Evolutionary conservation across 2,113 vertebrate species (phyloP).

Genomic region (Solea senegalensis): DNA sequence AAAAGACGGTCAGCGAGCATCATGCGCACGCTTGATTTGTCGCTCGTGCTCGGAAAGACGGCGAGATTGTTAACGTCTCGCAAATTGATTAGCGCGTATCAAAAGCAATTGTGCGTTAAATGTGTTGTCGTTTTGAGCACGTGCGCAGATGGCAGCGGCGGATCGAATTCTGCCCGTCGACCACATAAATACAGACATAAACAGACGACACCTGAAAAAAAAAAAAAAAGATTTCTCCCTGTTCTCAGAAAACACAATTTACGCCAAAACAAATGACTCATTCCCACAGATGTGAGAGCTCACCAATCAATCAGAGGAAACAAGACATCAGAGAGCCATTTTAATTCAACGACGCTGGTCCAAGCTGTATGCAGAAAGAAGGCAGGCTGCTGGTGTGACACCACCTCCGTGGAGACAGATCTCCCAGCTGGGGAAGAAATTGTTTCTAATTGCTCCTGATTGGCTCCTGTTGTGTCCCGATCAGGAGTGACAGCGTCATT

Average conservation of each 20-base stretch:
- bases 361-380: slow-evolving; percentile 22
- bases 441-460: slow-evolving; percentile 80
- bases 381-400: slow-evolving; percentile 53
- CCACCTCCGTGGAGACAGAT: slow-evolving; percentile 52
- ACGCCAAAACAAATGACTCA: background rate
- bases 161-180: no score
- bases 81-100: no score
- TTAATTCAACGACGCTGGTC: slow-evolving; percentile 34
- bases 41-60: no score
- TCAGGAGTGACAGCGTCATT: slow-evolving; percentile 74
- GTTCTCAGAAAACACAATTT: background rate
- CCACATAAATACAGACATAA: no score
- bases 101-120: no score
- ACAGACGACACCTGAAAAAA: background rate
- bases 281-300: slow-evolving; percentile 5
- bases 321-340: slow-evolving; percentile 29
- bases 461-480: slow-evolving; percentile 80
- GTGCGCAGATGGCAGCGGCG: no score
- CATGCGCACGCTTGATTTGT: background rate
- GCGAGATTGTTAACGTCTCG: no score
- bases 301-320: slow-evolving; percentile 23
- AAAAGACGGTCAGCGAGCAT: background rate
- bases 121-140: no score
- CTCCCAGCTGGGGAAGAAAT: slow-evolving; percentile 70
- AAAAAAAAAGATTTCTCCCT: background rate